Evolutionary conservation across 1,140 invertebrate species (phyloP), one percentile per base, ranked within the genome.

Genomic region (Anagrus nilaparvatae): DNA sequence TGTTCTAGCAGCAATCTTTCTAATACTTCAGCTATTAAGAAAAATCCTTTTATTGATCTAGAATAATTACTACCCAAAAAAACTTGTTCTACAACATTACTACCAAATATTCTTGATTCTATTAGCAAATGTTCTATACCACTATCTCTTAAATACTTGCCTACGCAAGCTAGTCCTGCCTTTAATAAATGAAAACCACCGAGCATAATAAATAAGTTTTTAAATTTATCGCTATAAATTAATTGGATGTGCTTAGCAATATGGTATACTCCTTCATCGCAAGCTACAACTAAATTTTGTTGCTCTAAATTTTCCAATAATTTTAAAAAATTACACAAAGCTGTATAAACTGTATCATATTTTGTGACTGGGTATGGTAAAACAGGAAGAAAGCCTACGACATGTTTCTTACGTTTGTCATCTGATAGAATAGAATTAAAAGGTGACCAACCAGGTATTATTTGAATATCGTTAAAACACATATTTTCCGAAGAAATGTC

Each of bases 261-360:
- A 10, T 14, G 37, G 21, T 47, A 47, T 16, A 47, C 41, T 5
- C 46, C 40, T 35, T 47, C 25, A 34, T 43, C 42, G 28, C 36
- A 44, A 28, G 37, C 17, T n/a, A 44, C 5, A 1, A 38, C 37
- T 6, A 44, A 29, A 14, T 24, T 40, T 25, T 40, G 12, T 43
- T 47, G 46, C 13, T 39, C 27, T 8, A 47, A 24, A 20, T 44
- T 24, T 8, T 12, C n/a, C 21, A 43, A 37, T 23, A 48, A 19
- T n/a, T 40, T 25, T 9, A 24, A 19, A 7, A 48, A 40, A 28
- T 44, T 48, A 20, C 19, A 40, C 34, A 43, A 23, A 3, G 21
- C 17, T 4, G 36, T 44, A 40, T 48, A 48, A 7, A 48, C 35
- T 1, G 41, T 48, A 13, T 16, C 4, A 14, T 10, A 34, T 39